Percentiles rank a stretch among this genome's conserved stretches.
Conservation (phyloP, 2,797 vertebrate genomes). For the Ataeniobius toweri region DNA sequence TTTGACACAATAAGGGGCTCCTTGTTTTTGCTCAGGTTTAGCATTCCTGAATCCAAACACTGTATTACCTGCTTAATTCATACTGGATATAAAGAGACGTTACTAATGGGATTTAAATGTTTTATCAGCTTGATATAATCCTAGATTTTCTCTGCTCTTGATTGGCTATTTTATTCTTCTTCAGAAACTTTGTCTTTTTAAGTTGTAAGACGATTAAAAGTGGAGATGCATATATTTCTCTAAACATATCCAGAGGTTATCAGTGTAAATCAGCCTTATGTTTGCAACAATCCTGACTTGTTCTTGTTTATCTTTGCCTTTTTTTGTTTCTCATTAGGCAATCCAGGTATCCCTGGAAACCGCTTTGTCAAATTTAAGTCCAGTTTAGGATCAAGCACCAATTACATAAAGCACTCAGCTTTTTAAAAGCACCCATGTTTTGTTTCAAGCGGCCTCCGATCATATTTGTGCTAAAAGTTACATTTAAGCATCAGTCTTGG, state of each 20-base stretch:
- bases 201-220: not conserved
- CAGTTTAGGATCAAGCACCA: not conserved
- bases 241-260: not conserved
- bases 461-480: not conserved
- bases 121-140: conserved; percentile 6
- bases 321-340: not conserved
- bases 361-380: not conserved
- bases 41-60: conserved; percentile 16
- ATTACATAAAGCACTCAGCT: not conserved
- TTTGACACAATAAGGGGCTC: conserved; percentile 8
- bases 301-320: not conserved
- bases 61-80: conserved; percentile 18
- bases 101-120: conserved; percentile 11
- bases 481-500: not conserved
- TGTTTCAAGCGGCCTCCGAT: not conserved
- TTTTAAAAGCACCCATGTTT: not conserved
- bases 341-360: not conserved
- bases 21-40: conserved; percentile 18
- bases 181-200: not conserved
- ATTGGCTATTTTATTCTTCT: not conserved
- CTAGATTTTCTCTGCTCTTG: not conserved
- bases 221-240: not conserved
- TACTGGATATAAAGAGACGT: conserved; percentile 16
- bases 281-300: not conserved
- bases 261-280: not conserved